phyloP scores from a whole-genome alignment of 2,888 invertebrate species.

The Nemurella pictetii region DNA sequence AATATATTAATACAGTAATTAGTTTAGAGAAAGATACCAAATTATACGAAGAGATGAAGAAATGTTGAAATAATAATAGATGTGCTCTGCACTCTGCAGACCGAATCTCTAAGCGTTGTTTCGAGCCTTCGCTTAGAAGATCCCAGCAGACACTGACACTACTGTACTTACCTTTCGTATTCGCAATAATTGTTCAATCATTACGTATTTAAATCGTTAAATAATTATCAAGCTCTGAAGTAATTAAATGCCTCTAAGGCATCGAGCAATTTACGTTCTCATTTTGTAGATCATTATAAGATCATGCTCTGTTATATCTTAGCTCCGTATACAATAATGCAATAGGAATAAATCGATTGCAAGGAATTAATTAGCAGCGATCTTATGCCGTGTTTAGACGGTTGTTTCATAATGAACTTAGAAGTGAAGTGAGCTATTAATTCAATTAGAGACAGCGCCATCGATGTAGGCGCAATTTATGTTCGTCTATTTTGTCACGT shows the following conservation, averaged over 20 bases:
- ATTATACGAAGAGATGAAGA: too few species aligned
- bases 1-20: too few species aligned
- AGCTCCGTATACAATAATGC: neutral
- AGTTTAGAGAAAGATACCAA: too few species aligned
- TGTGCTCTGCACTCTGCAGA: too few species aligned
- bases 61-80: too few species aligned
- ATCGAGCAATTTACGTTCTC: neutral
- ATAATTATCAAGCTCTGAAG: neutral
- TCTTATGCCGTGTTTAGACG: neutral
- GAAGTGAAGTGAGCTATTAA: neutral
- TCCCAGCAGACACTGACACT: too few species aligned
- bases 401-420: neutral
- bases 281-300: neutral
- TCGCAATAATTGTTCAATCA: neutral
- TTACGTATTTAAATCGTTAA: neutral
- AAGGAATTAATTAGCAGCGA: neutral
- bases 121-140: too few species aligned
- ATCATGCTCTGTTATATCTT: neutral
- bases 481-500: neutral
- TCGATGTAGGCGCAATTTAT: neutral
- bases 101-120: too few species aligned
- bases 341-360: neutral
- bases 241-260: neutral
- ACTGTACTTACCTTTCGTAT: neutral
- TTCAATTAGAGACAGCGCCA: neutral